These are phyloP conservation scores for Hemibagrus wyckioides DNA, from an alignment of 2,113 vertebrate genomes.

Conservation along the genomic window DNA sequence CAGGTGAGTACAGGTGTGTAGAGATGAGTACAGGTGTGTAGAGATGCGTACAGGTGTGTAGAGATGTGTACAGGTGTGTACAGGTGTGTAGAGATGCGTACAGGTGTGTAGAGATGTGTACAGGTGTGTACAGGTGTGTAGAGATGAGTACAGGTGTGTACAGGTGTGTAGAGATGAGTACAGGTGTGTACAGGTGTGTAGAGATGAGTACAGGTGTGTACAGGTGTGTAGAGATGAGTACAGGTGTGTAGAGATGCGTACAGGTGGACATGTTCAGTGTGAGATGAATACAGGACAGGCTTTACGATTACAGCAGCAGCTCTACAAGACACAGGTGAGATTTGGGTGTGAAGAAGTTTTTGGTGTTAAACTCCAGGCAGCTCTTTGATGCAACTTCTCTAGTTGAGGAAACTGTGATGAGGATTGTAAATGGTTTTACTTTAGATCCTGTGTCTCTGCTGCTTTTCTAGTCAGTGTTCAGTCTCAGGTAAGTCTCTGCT, in stretches of 20 bases:
- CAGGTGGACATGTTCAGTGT: background rate
- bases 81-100: too few species aligned
- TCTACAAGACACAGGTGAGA: background rate
- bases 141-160: too few species aligned
- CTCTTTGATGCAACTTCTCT: background rate
- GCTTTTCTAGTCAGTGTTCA: background rate
- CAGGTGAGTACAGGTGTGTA: too few species aligned
- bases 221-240: background rate
- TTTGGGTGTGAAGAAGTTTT: background rate
- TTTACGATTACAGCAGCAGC: background rate
- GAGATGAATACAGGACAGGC: background rate
- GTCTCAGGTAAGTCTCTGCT: constrained; percentile 3
- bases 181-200: too few species aligned
- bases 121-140: too few species aligned
- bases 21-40: too few species aligned
- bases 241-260: background rate
- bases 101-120: too few species aligned
- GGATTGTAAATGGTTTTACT: background rate
- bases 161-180: too few species aligned
- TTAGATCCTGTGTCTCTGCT: background rate
- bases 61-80: too few species aligned
- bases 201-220: too few species aligned
- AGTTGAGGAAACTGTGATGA: background rate
- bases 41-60: too few species aligned
- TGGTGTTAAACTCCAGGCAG: background rate